Base-by-base conservation (phyloP, 2,888 invertebrate species). In the Liopterus haemorrhoidalis region DNA sequence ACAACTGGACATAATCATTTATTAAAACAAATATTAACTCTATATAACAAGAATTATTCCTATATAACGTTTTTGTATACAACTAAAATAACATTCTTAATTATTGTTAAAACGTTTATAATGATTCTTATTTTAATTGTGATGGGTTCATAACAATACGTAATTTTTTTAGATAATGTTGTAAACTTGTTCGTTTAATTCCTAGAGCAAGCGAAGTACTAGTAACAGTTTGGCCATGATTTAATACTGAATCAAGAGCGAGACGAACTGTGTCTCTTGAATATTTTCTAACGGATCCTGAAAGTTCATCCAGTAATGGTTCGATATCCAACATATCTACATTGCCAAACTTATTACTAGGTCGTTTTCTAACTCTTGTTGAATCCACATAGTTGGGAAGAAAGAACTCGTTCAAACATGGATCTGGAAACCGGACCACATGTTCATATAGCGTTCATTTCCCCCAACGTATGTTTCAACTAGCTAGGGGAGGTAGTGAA, bases 141-240 rank as follows among this genome's bases (percentile, higher is more conserved):
- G 39, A 51, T 19, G 49, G 44, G 53, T 68, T 62, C 46, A 70
- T 63, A 45, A 68, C 70, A 57, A 73, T 69, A 61, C 72, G 71
- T 51, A 73, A 65, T 55, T 72, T 71, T 65, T 73, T 73, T 51
- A 73, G 60, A 65, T 73, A 73, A 61, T 72, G 70, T 52, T 73
- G 72, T 55, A 73, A 65, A 47, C 70, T 72, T 42, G 72, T 73
- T 37, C 72, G 67, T 61, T 73, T 72, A 59, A 73, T 73, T 49
- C 72, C 71, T 53, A 67, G 71, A 64, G 68, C 67, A 53, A 68
- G 61, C 25, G 71, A 72, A 35, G 71, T 72, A 54, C 67, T 68
- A 48, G 72, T 72, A 46, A 73, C 71, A 54, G 70, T 72, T 57
- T 67, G 59, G 49, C 72, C 72, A 56, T 68, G 66, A 57, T 71